phyloP scores from a whole-genome alignment of 2,888 invertebrate species.

The Alviniconcha strummeri region DNA sequence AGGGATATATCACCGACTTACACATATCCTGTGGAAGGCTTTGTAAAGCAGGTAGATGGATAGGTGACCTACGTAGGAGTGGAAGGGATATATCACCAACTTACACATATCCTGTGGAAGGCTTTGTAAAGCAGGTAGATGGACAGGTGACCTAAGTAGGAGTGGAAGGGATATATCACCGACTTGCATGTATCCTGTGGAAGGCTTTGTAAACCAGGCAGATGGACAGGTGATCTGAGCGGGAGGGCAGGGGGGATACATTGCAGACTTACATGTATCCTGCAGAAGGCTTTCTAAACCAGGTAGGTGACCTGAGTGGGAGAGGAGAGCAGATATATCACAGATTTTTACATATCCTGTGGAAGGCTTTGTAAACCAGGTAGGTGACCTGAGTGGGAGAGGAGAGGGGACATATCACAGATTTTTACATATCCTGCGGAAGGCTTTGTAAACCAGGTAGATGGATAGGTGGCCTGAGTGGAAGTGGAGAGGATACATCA shows the following conservation, averaged over 20 bases:
- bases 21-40: constrained; percentile 77
- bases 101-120: constrained; percentile 77
- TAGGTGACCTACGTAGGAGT: constrained; percentile 74
- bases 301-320: too few relatives aligned
- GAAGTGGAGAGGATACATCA: too few relatives aligned
- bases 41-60: constrained; percentile 77
- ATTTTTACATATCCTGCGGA: not conserved
- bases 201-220: constrained; percentile 78
- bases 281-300: too few relatives aligned
- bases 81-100: constrained; percentile 33
- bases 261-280: too few relatives aligned
- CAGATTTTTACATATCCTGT: not conserved
- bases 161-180: too few relatives aligned
- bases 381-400: too few relatives aligned
- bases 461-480: not conserved
- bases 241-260: too few relatives aligned
- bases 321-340: not conserved
- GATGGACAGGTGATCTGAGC: constrained; percentile 57
- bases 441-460: too few relatives aligned
- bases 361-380: too few relatives aligned
- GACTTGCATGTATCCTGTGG: constrained; percentile 76
- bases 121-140: constrained; percentile 78
- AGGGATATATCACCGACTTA: constrained; percentile 57
- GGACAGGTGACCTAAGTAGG: constrained; percentile 76
- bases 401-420: not conserved